Evolutionary conservation across 2,888 invertebrate species (phyloP).

Genomic region (Eueremaeus valkanovi): DNA sequence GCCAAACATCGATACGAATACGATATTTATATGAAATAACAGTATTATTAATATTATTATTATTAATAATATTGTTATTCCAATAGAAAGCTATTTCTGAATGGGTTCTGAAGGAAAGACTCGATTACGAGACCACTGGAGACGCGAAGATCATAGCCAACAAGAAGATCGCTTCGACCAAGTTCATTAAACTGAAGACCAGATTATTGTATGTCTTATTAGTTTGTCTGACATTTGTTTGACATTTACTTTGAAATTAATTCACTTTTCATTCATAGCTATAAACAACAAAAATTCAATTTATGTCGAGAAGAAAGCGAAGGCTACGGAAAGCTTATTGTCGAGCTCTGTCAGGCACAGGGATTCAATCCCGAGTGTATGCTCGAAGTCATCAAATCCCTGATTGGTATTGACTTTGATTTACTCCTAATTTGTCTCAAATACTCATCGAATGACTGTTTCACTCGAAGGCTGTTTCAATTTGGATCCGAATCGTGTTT

Average conservation of each 20-base stretch:
- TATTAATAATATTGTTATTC: not conserved
- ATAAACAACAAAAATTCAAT: conserved; percentile 98
- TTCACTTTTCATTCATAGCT: conserved; percentile 64
- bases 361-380: conserved; percentile 55
- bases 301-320: conserved; percentile 97
- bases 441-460: not conserved
- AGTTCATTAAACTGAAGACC: conserved; percentile 96
- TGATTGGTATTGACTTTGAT: conserved; percentile 68
- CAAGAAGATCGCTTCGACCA: conserved; percentile 76
- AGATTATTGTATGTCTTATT: conserved; percentile 79
- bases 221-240: not conserved
- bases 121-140: conserved; percentile 89
- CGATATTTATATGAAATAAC: too few species aligned
- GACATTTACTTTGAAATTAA: not conserved
- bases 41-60: not conserved
- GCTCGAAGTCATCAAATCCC: conserved; percentile 83
- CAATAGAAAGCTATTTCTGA: conserved; percentile 59
- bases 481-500: conserved; percentile 93
- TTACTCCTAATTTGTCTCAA: not conserved
- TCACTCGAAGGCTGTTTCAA: conserved; percentile 81
- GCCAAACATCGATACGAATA: too few species aligned
- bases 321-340: conserved; percentile 93
- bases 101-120: conserved; percentile 78
- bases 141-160: conserved; percentile 85
- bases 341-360: conserved; percentile 80